Evolutionary conservation across 2,888 invertebrate genomes (phyloP), one percentile per base, ranked within the genome.

Genomic region (Limenitis camilla): DNA sequence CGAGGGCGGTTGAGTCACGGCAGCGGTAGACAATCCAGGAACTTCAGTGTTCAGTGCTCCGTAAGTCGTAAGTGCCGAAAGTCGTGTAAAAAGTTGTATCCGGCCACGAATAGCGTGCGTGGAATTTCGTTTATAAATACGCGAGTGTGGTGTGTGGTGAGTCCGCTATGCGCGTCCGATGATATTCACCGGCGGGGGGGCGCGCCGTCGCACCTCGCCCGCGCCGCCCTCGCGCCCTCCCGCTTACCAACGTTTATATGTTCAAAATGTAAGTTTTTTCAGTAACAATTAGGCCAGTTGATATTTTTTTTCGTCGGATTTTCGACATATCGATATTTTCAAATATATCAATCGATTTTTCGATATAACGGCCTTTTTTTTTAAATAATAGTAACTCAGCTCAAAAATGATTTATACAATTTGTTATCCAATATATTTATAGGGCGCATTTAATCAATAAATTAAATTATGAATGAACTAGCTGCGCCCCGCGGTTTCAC

Each of bases 81-180:
- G 85, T 85, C 86, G 86, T 85, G 86, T 84, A 83, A 84, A 84
- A 85, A 85, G 85, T 81, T 80, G 82, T 84, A 86, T 83, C 85
- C 85, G 83, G 81, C 81, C 69, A 70, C 69, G 78, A 76, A 80
- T 78, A 78, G 76, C 76, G 74, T 73, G 76, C 70, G 75, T 74
- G 83, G 85, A 80, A 85, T 86, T 83, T 70, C 77, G 80, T 82
- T 85, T 86, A 86, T 85, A 82, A 86, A 86, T 86, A 86, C 74
- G 74, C 75, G 70, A 69, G 59, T 52, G 65, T 51, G 66, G 56
- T 45, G 65, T 53, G 59, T 55, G 59, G 63, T 62, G 58, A 64
- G 58, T 60, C 45, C 51, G 68, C 61, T 62, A 78, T 80, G 81
- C 73, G 73, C 73, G 66, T 66, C 70, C 78, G 81, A 88, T 88